Conservation (phyloP, 2,797 vertebrate genomes). For the Gouania willdenowi region DNA sequence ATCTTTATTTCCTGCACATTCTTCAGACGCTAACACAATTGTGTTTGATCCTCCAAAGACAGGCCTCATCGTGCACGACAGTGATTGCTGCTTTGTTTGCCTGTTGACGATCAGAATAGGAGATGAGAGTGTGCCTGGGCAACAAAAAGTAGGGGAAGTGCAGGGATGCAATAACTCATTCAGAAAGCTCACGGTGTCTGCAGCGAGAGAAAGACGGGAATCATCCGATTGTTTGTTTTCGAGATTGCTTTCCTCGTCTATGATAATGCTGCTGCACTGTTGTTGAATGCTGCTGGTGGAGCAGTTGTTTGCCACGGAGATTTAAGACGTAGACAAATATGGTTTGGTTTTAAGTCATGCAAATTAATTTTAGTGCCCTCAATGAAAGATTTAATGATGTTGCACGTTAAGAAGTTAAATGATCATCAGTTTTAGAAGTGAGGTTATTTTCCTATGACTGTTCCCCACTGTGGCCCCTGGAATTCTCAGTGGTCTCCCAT, state of each 20-base stretch:
- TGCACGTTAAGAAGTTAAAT: slow-evolving; percentile 1
- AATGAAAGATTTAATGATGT: slow-evolving; percentile 1
- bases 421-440: slow-evolving; percentile 1
- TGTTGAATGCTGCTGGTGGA: slow-evolving; percentile 27
- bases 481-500: too few species aligned
- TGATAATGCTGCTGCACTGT: slow-evolving; percentile 30
- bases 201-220: slow-evolving; percentile 41
- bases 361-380: slow-evolving; percentile 1
- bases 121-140: slow-evolving; percentile 55
- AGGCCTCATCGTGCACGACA: slow-evolving; percentile 47
- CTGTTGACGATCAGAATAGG: slow-evolving; percentile 62
- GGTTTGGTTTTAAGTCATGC: slow-evolving; percentile 10
- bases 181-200: slow-evolving; percentile 41
- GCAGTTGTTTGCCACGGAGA: slow-evolving; percentile 10
- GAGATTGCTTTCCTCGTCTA: slow-evolving; percentile 35
- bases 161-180: slow-evolving; percentile 48
- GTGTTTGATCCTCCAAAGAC: slow-evolving; percentile 60
- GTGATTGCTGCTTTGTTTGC: slow-evolving; percentile 72
- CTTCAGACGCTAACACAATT: slow-evolving; percentile 54
- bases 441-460: too few species aligned
- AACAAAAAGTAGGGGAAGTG: slow-evolving; percentile 39
- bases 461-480: too few species aligned
- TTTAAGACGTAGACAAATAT: too few species aligned
- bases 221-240: slow-evolving; percentile 49
- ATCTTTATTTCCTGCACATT: slow-evolving; percentile 57